Evolutionary conservation across 2,797 vertebrate species (phyloP).

Genomic region (Crocidura indochinensis): DNA sequence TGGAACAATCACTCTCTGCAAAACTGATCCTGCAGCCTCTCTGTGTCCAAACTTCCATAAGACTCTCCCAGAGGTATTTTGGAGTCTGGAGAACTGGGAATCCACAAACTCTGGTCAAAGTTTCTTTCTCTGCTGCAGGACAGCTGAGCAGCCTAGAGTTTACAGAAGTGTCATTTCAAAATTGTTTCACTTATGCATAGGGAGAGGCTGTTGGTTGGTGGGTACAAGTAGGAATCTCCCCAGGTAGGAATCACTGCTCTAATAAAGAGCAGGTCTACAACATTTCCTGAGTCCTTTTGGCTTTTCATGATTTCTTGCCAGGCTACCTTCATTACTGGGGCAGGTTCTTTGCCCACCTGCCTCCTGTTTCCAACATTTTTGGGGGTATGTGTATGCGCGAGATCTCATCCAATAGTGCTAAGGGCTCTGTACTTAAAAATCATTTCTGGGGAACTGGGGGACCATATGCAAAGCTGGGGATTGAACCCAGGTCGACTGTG

Average conservation of each 20-base stretch:
- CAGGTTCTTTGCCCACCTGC: neutral
- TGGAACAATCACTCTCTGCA: neutral
- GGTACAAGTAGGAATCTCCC: neutral
- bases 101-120: neutral
- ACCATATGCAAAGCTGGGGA: too few relatives aligned
- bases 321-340: neutral
- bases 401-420: too few relatives aligned
- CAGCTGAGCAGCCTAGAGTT: neutral
- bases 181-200: neutral
- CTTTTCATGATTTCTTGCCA: too few relatives aligned
- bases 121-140: neutral
- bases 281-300: neutral
- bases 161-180: neutral
- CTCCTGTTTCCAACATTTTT: too few relatives aligned
- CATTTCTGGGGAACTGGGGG: too few relatives aligned
- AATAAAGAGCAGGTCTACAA: neutral
- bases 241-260: neutral
- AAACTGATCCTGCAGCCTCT: neutral
- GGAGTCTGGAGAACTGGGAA: neutral
- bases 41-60: conserved; percentile 17
- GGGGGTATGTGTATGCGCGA: too few relatives aligned
- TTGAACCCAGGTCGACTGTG: too few relatives aligned
- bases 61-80: neutral
- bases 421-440: too few relatives aligned
- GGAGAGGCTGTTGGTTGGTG: neutral